Percentiles rank a stretch among this genome's conserved stretches.
Evolutionary conservation across 2,797 vertebrate species (phyloP).

Genomic region (Alauda arvensis): DNA sequence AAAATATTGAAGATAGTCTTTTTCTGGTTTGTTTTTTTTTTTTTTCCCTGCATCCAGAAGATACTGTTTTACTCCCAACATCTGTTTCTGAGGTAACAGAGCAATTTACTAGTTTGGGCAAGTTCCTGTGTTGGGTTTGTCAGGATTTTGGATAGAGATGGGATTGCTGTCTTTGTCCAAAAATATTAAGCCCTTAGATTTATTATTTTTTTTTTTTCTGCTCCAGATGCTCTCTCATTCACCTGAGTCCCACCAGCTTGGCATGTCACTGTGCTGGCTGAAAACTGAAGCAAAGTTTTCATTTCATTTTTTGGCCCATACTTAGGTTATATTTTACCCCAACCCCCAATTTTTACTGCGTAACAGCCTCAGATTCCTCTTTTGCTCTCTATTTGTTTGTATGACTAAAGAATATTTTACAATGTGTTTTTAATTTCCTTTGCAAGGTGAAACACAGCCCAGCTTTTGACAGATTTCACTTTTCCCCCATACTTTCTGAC

Average conservation of each 20-base stretch:
- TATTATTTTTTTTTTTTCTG: not conserved
- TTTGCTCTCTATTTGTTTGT: not conserved
- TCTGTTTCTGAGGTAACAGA: not conserved
- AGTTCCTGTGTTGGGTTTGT: not conserved
- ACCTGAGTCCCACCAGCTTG: not conserved
- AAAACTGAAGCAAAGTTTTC: not conserved
- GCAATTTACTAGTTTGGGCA: not conserved
- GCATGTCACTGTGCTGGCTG: not conserved
- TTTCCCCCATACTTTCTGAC: not conserved
- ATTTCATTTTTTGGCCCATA: not conserved
- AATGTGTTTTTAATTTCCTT: slow-evolving; percentile 46
- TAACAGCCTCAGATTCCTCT: not conserved
- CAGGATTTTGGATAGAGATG: not conserved
- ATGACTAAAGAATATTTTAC: slow-evolving; percentile 28
- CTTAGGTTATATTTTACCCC: not conserved
- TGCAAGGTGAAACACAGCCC: not conserved
- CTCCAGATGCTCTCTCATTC: not conserved
- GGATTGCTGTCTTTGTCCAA: not conserved
- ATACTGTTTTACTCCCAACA: not conserved
- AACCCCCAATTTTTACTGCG: not conserved
- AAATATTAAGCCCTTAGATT: not conserved
- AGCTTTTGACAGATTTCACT: slow-evolving; percentile 2
- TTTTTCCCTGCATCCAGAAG: too few species aligned
- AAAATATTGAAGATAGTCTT: not conserved
- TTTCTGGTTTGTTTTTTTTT: too few species aligned